These are phyloP conservation scores for Aphrophora alni DNA, from an alignment of 2,888 invertebrate genomes.

Conservation along the genomic window DNA sequence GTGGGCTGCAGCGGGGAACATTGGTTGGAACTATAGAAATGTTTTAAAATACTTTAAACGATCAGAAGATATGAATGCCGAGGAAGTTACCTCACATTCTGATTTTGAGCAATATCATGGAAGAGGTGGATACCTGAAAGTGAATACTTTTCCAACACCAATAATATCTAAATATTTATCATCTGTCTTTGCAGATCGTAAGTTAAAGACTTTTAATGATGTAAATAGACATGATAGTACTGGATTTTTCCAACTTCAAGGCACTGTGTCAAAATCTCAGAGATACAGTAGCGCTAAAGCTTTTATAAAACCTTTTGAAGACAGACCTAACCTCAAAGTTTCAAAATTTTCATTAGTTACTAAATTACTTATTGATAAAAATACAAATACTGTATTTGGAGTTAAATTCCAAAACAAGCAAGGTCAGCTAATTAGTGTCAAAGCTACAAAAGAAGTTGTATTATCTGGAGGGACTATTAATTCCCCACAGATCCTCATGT, in stretches of 20 bases:
- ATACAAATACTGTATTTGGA: constrained; percentile 61
- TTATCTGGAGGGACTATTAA: constrained; percentile 79
- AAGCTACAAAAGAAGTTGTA: constrained; percentile 71
- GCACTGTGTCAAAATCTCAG: constrained; percentile 41
- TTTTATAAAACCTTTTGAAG: constrained; percentile 45
- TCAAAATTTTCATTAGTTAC: constrained; percentile 63
- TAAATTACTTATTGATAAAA: constrained; percentile 62
- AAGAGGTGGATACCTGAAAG: constrained; percentile 52
- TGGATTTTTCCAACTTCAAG: constrained; percentile 46
- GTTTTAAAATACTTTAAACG: constrained; percentile 55
- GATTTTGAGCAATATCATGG: constrained; percentile 58
- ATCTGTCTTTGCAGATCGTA: constrained; percentile 65
- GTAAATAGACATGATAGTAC: constrained; percentile 40
- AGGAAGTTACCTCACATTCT: constrained; percentile 62
- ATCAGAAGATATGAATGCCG: constrained; percentile 64
- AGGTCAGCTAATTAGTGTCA: constrained; percentile 58
- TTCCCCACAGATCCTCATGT: constrained; percentile 81
- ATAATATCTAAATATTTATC: not conserved
- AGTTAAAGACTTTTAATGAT: constrained; percentile 64
- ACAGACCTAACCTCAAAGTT: constrained; percentile 63
- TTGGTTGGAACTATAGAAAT: constrained; percentile 51
- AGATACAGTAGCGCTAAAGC: constrained; percentile 47
- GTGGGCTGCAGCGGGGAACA: constrained; percentile 49
- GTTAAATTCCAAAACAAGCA: constrained; percentile 62
- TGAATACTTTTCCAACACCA: constrained; percentile 71